These are phyloP conservation scores for Andrena chrysosceles DNA, from an alignment of 2,888 invertebrate genomes.

Conservation along the genomic window DNA sequence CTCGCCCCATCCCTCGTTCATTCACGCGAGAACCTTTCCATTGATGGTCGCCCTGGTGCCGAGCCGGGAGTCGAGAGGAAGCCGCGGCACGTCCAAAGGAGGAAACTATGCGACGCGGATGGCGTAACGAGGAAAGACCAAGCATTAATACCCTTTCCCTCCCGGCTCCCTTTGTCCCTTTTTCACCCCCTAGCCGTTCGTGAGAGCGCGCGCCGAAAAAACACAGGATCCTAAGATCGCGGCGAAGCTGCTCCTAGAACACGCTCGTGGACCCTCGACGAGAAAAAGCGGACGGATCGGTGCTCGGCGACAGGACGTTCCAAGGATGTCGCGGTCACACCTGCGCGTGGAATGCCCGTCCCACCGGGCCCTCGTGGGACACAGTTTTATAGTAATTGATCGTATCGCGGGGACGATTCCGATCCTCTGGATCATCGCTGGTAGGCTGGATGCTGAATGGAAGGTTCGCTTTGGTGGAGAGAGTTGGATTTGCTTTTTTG, in stretches of 20 bases:
- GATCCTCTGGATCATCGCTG: conserved; percentile 19
- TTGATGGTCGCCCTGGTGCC: conserved; percentile 78
- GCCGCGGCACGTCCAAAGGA: conserved; percentile 76
- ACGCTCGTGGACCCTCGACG: conserved; percentile 63
- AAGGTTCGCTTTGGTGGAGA: neutral
- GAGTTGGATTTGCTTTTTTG: neutral
- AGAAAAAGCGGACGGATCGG: conserved; percentile 66
- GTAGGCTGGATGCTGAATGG: conserved; percentile 40
- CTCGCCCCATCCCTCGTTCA: conserved; percentile 75
- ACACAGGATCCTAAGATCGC: conserved; percentile 66
- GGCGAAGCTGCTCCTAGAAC: conserved; percentile 73
- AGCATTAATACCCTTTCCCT: conserved; percentile 76
- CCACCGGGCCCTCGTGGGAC: conserved; percentile 25
- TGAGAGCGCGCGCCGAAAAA: conserved; percentile 76
- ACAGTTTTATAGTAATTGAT: conserved; percentile 63
- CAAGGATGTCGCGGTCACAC: conserved; percentile 80
- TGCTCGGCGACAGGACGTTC: conserved; percentile 74
- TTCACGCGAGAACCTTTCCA: conserved; percentile 82
- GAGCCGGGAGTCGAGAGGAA: conserved; percentile 22
- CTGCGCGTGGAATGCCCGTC: conserved; percentile 69
- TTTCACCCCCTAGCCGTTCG: conserved; percentile 55
- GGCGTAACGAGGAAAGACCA: conserved; percentile 83
- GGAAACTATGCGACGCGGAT: conserved; percentile 81
- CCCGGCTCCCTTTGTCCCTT: conserved; percentile 37
- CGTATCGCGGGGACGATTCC: conserved; percentile 48